Evolutionary conservation across 2,888 invertebrate species (phyloP), one percentile per base, ranked within the genome.

Genomic region (Drosophila percnosoma): DNA sequence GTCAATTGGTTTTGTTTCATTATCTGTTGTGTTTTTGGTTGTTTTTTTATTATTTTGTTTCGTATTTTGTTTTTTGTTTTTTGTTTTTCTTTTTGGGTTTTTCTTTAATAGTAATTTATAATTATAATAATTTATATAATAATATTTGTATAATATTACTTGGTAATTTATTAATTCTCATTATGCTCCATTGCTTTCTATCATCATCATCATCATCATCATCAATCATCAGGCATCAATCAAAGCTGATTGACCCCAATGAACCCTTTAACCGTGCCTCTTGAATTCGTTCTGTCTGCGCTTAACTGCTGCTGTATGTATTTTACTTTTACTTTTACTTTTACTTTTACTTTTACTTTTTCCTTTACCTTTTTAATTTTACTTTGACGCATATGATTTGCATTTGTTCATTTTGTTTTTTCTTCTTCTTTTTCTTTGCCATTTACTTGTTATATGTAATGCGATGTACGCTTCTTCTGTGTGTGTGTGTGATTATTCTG

Each of bases 1-100:
- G 83, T 92, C 90, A 92, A 92, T 92, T 92, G 87, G 90, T 91
- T 90, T 76, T 78, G 74, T 74, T 71, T 67, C 74, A 64, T 80
- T 82, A 80, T 82, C 74, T 82, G 75, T 75, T 82, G 75, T 78
- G 75, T 78, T 61, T 54, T 61, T 64, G 63, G 53, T 49, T 72
- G 51, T 72, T 63, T 65, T 73, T 77, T 65, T 58, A 4, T 27
- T 72, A 73, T 75, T 69, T 73, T 45, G 51, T 48, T 58, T 68
- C 58, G 61, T 72, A 52, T 68, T 59, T 57, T 78, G 31, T 31
- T 27, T 36, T 59, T 58, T 27, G 24, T 27, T 27, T 27, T n/a
- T 58, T 61, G 27, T 27, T 27, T 57, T 73, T 64, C 68, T 71
- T 73, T 86, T 72, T 53, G 69, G 62, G 73, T 85, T 77, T 87